phyloP scores from a whole-genome alignment of 2,113 vertebrate species.

The Halcyon senegalensis region DNA sequence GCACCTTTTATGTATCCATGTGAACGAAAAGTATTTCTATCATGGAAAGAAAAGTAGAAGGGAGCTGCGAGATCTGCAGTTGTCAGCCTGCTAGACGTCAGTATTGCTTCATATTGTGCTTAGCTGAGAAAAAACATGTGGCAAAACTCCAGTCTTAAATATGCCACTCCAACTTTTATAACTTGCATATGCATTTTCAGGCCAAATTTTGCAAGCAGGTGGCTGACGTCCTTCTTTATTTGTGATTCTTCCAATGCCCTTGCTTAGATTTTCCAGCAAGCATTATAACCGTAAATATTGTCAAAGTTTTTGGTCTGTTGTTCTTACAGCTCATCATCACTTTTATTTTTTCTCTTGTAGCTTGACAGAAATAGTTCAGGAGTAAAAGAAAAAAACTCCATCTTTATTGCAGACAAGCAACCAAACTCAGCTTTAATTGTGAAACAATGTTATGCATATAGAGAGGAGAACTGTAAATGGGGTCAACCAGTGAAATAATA shows the following conservation, averaged over 20 bases:
- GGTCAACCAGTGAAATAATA: constrained; percentile 20
- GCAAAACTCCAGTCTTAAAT: constrained; percentile 5
- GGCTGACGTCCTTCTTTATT: constrained; percentile 39
- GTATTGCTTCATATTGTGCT: constrained; percentile 1
- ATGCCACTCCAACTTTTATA: neutral
- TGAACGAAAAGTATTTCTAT: neutral
- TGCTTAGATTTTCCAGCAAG: constrained; percentile 43
- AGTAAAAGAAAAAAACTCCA: neutral
- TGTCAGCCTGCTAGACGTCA: neutral
- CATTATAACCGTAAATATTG: neutral
- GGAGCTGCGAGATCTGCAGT: neutral
- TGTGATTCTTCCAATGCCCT: constrained; percentile 1
- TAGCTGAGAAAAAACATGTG: constrained; percentile 25
- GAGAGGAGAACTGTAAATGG: neutral
- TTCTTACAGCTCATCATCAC: neutral
- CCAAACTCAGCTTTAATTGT: constrained; percentile 32
- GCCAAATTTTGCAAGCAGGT: constrained; percentile 18
- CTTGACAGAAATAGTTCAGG: constrained; percentile 20
- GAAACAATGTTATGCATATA: neutral
- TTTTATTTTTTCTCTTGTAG: constrained; percentile 41
- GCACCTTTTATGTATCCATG: neutral
- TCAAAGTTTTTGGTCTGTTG: neutral
- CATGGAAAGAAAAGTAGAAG: neutral
- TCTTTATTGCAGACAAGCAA: constrained; percentile 13
- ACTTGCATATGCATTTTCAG: neutral